Evolutionary conservation across 2,113 vertebrate genomes (phyloP).

Genomic region (Psilopsiagon aymara): DNA sequence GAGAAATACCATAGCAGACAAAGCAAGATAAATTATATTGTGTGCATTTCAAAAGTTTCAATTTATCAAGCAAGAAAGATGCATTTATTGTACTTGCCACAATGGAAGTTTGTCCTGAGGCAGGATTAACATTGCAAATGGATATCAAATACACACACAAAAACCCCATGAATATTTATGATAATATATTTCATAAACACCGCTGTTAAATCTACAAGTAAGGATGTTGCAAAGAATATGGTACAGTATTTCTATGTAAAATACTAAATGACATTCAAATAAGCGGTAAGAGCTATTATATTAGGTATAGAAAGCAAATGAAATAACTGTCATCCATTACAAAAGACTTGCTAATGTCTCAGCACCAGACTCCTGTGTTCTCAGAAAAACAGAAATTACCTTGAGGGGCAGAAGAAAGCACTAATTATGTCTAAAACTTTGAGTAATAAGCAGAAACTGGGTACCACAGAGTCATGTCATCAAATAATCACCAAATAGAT

Average conservation of each 20-base stretch:
- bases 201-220: neutral
- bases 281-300: neutral
- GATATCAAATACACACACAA: neutral
- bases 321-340: neutral
- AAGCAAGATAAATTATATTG: neutral
- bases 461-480: neutral
- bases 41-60: slow-evolving; percentile 10
- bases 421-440: slow-evolving; percentile 5
- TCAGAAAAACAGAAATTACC: neutral
- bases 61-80: slow-evolving; percentile 24
- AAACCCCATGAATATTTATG: slow-evolving; percentile 53
- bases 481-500: neutral
- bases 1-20: neutral
- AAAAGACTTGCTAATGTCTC: slow-evolving; percentile 7
- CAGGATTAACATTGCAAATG: slow-evolving; percentile 29
- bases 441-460: neutral
- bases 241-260: slow-evolving; percentile 2
- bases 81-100: neutral
- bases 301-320: neutral
- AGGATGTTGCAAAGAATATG: slow-evolving; percentile 2
- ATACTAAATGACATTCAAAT: slow-evolving; percentile 18
- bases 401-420: neutral
- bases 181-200: slow-evolving; percentile 37
- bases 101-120: slow-evolving; percentile 3
- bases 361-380: neutral